Percentiles rank a stretch among this genome's conserved stretches.
Conservation (phyloP, 2,888 invertebrate species). For the Vanessa cardui region DNA sequence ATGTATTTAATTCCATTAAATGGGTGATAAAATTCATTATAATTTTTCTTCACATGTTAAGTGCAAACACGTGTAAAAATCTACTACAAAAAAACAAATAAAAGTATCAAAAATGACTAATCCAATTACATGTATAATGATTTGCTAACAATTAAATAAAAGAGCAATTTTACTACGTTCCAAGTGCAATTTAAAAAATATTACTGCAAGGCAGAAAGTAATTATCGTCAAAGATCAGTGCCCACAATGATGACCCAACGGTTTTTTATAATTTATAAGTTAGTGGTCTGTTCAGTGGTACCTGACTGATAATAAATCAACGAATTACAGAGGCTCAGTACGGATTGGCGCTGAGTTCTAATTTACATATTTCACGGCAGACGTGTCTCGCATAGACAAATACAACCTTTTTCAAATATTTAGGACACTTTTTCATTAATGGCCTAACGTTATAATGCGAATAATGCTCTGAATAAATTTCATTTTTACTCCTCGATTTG, state of each 20-base stretch:
- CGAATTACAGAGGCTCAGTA: conserved; percentile 55
- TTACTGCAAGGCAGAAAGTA: conserved; percentile 5
- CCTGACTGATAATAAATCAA: conserved; percentile 57
- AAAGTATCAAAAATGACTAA: background rate
- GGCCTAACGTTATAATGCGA: background rate
- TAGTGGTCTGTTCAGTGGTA: conserved; percentile 31
- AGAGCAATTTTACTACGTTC: conserved; percentile 3
- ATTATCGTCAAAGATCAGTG: conserved; percentile 27
- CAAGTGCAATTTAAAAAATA: conserved; percentile 22
- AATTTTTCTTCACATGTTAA: too few relatives aligned
- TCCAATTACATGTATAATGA: background rate
- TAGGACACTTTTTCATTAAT: background rate
- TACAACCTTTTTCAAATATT: conserved; percentile 17
- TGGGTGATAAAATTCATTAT: too few relatives aligned
- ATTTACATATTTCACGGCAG: conserved; percentile 49
- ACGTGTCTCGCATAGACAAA: conserved; percentile 36
- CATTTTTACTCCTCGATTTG: too few relatives aligned
- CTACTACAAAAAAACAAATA: too few relatives aligned
- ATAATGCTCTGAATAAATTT: too few relatives aligned
- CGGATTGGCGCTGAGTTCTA: conserved; percentile 52
- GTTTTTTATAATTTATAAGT: conserved; percentile 30
- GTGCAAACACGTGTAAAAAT: too few relatives aligned
- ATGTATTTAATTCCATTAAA: too few relatives aligned
- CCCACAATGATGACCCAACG: conserved; percentile 22
- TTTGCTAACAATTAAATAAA: conserved; percentile 6